A percentile compares a stretch with the other conserved stretches of the same genome.
These are phyloP conservation scores for Eulithis testata DNA, from an alignment of 2,888 invertebrate species.

Conservation along the genomic window DNA sequence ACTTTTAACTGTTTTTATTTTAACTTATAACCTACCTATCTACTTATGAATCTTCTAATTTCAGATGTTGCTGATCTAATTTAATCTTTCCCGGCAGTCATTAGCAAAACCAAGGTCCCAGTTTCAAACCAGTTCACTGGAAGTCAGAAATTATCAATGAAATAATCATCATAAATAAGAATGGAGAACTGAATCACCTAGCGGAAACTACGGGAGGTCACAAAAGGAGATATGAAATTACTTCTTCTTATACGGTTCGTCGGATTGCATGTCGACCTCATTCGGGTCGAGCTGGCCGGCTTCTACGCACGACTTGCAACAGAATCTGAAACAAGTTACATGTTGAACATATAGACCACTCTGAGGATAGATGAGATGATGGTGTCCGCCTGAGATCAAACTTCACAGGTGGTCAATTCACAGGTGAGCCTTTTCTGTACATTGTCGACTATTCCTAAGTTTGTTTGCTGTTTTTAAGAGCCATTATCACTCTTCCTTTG, in stretches of 20 bases:
- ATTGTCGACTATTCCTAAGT: no score
- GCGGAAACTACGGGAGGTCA: conserved; percentile 3
- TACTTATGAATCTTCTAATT: no score
- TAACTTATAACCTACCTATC: no score
- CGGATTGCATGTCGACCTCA: conserved; percentile 59
- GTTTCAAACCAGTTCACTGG: no score
- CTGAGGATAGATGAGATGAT: no score
- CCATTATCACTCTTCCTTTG: no score
- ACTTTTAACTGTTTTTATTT: no score
- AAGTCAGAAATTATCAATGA: background rate
- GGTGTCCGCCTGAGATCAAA: background rate
- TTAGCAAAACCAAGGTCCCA: no score
- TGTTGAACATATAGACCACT: background rate
- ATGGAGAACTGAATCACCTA: conserved; percentile 1
- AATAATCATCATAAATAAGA: background rate
- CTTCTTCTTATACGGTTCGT: conserved; percentile 58
- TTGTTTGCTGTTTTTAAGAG: no score
- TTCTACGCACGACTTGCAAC: conserved; percentile 96
- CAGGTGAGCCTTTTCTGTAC: background rate
- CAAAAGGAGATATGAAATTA: conserved; percentile 38
- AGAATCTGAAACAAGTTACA: conserved; percentile 85
- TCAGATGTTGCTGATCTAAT: no score
- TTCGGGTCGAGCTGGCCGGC: conserved; percentile 88
- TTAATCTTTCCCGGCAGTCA: no score
- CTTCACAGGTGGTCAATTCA: no score